Evolutionary conservation across 2,888 invertebrate species (phyloP), one percentile per base, ranked within the genome.

Genomic region (Stegana nigrithorax): DNA sequence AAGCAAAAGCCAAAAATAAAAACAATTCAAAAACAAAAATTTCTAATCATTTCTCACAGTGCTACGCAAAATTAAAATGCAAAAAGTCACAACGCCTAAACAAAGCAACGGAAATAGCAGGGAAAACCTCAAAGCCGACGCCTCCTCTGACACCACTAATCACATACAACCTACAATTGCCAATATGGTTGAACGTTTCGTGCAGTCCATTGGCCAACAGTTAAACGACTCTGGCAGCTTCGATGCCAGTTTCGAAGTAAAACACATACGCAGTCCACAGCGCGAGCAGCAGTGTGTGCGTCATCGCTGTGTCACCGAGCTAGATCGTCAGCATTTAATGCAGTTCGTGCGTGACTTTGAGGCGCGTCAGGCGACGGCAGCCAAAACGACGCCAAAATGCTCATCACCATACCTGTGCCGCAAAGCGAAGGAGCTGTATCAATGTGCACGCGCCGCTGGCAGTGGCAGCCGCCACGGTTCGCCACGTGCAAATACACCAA

Each of bases 171-270:
- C n/a, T 17, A 42, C 2, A 42, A 74, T 78, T 4, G 60, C 66
- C 64, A 76, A 66, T 29, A 84, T 84, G 84, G 84, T 84, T 8
- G 84, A 84, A 60, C 77, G 83, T 56, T 85, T 85, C 55, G 83
- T 82, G 36, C 82, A 83, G 64, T 81, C 83, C 6, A 73, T 85
- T 65, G 80, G 79, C 12, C n/a, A n/a, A n/a, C 81, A 82, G 39
- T 73, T 84, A 6, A 85, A 85, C 64, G 85, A 85, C 67, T 86
- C 85, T 4, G 83, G 81, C 60, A 81, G 80, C 72, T 85, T 85
- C 59, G 85, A 85, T 67, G 81, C 84, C 68, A 86, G 86, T 67
- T 80, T 85, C 61, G 85, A 85, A 74, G 76, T 85, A 63, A 85
- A 85, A 63, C 71, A 78, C 8, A 82, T 85, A 19, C 76, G 75